Evolutionary conservation across 2,888 invertebrate species (phyloP), one percentile per base, ranked within the genome.

Genomic region (Chalcosyrphus nemorum): DNA sequence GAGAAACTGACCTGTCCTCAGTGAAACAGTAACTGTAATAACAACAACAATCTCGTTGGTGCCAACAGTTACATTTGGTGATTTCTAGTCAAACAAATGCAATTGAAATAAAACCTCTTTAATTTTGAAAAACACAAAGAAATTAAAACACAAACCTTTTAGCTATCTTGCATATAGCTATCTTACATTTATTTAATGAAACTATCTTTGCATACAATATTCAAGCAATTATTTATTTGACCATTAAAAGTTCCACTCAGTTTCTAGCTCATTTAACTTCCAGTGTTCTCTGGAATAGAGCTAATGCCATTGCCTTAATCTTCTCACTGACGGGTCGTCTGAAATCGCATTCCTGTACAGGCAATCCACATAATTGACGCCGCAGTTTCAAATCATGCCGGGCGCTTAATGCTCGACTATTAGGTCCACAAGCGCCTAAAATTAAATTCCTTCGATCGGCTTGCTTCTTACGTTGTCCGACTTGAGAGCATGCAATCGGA

Each of bases 361-460:
- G 95, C 87, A 95, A 91, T 87, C 94, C 93, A 88, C 95, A 95
- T 54, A 96, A 90, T 88, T 94, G 94, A 32, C 95, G 92, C 6
- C 95, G 92, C 78, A 97, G 93, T 27, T 95, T 94, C 75, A 97
- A 92, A 90, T 97, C 97, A 63, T 95, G 93, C 15, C 97, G 93
- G 5, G 97, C 96, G 87, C 96, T 96, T 56, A 97, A 91, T 0
- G 96, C 97, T 13, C 96, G 93, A 27, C 96, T 94, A 87, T 94
- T 95, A 47, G 95, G 94, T 63, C 96, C 96, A 15, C 96, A 96
- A 47, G 95, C 94, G 88, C 94, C 94, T 80, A 94, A 93, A 86
- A 97, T 93, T 2, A 96, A 88, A 54, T 92, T 92, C 57, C 93
- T 93, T 9, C 95, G 93, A 78, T 94, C 93, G n/a, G 93, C 93